Evolutionary conservation across 2,797 vertebrate genomes (phyloP).

Genomic region (Uromys caudimaculatus): DNA sequence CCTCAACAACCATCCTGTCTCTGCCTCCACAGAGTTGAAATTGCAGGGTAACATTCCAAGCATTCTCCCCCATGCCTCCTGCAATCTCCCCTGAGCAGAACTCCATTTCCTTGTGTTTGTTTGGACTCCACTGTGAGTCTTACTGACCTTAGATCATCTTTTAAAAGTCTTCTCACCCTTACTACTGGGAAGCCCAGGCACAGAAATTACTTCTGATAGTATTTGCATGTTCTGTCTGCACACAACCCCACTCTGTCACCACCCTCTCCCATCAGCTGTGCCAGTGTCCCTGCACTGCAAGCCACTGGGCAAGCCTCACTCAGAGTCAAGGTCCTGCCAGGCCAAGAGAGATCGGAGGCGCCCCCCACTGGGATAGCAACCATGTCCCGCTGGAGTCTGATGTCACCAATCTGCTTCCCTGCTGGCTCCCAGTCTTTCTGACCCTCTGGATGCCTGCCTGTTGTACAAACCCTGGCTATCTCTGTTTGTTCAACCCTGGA

Average conservation of each 20-base stretch:
- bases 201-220: not conserved
- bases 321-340: not conserved
- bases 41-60: not conserved
- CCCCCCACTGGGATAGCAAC: constrained; percentile 13
- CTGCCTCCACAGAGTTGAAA: not conserved
- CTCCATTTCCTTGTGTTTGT: not conserved
- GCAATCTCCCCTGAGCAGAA: not conserved
- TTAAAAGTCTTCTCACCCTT: constrained; percentile 6
- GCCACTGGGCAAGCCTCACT: not conserved
- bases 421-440: constrained; percentile 37
- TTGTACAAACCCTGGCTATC: not conserved
- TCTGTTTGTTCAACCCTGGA: constrained; percentile 4
- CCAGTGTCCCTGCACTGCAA: not conserved
- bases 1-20: not conserved
- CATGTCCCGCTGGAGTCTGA: not conserved
- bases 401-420: constrained; percentile 39
- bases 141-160: not conserved
- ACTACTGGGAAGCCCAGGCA: not conserved
- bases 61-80: not conserved
- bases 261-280: not conserved
- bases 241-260: too few species aligned
- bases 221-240: not conserved
- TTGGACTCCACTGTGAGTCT: not conserved
- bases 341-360: not conserved
- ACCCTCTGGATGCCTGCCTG: not conserved